Percentiles rank a stretch among this genome's conserved stretches.
These are phyloP conservation scores for Melanargia galathea DNA, from an alignment of 2,888 invertebrate species.

Conservation along the genomic window DNA sequence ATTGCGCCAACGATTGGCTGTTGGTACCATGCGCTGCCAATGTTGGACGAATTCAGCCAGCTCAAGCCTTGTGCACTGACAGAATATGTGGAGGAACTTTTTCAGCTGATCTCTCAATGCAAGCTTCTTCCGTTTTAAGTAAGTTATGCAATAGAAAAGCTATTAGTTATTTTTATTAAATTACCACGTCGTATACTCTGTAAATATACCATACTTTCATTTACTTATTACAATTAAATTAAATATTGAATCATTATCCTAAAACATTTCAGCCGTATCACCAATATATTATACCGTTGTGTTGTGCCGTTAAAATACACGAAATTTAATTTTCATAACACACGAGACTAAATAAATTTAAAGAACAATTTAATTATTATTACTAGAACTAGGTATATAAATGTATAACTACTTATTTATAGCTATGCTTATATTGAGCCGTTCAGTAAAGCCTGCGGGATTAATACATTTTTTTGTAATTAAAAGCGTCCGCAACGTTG, in stretches of 20 bases:
- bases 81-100: slow-evolving; percentile 92
- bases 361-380: too few species aligned
- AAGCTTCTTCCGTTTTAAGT: slow-evolving; percentile 88
- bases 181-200: too few species aligned
- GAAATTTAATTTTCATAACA: neutral
- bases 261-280: slow-evolving; percentile 57
- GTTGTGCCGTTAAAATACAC: neutral
- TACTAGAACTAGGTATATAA: too few species aligned
- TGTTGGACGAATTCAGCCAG: slow-evolving; percentile 82
- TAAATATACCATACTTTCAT: too few species aligned
- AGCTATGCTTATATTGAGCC: neutral
- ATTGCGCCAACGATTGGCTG: slow-evolving; percentile 90
- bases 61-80: slow-evolving; percentile 86
- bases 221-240: too few species aligned
- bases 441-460: neutral
- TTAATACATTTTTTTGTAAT: neutral
- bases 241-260: too few species aligned
- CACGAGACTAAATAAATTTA: neutral
- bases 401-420: too few species aligned
- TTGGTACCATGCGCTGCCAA: slow-evolving; percentile 90
- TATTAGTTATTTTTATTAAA: neutral
- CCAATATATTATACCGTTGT: neutral
- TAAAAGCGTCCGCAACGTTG: neutral
- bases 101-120: slow-evolving; percentile 86
- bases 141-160: slow-evolving; percentile 28